A percentile compares a stretch with the other conserved stretches of the same genome.
These are phyloP conservation scores for Enteromius radiatus DNA, from an alignment of 2,797 vertebrate genomes.

Conservation along the genomic window DNA sequence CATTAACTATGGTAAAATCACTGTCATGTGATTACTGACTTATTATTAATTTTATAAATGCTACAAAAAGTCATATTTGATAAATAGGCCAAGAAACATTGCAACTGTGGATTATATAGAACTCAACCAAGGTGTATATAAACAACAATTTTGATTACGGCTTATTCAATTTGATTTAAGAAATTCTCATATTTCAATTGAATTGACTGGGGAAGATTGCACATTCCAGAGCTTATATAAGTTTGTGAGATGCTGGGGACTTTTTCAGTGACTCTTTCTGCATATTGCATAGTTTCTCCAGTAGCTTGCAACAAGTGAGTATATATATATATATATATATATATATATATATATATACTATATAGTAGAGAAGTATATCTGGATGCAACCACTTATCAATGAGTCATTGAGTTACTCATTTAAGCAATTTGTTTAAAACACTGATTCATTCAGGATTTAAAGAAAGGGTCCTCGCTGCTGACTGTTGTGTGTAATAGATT, in stretches of 20 bases:
- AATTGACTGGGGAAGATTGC: not conserved
- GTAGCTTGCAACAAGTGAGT: not conserved
- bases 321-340: too few relatives aligned
- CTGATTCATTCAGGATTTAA: not conserved
- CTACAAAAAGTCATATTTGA: too few relatives aligned
- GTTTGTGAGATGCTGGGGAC: not conserved
- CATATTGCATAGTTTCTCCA: not conserved
- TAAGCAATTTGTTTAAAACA: not conserved
- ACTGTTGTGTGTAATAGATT: not conserved
- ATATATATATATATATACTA: too few relatives aligned
- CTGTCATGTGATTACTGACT: not conserved
- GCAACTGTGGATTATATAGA: not conserved
- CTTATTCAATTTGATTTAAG: not conserved
- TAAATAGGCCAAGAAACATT: not conserved
- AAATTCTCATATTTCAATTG: not conserved
- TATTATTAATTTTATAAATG: not conserved
- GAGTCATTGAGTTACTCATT: not conserved
- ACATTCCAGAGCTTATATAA: not conserved
- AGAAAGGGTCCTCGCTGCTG: not conserved
- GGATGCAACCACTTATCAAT: not conserved
- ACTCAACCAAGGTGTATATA: not conserved
- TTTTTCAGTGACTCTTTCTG: not conserved
- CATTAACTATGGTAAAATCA: not conserved
- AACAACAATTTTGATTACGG: not conserved
- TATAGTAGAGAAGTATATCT: not conserved